Evolutionary conservation across 2,113 vertebrate species (phyloP), one percentile per base, ranked within the genome.

Genomic region (Vulpes lagopus): DNA sequence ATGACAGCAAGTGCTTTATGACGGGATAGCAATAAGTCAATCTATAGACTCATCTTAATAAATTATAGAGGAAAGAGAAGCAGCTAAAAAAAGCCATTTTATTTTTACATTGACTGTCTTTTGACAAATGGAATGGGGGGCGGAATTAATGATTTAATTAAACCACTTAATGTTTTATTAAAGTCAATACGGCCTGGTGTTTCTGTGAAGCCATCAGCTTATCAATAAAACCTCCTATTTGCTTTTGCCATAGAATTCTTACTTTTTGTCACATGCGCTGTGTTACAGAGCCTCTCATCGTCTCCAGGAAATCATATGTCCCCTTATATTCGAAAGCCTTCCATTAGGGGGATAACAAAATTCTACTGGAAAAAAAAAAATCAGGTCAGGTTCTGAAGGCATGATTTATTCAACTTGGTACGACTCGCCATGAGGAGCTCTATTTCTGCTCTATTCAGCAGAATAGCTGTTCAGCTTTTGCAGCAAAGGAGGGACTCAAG

Each of bases 161-260:
- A 43, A 96, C 97, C 95, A 91, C 96, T 97, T 96, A 90, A 78
- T 98, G 81, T 94, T 97, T 73, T 94, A 97, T 96, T 98, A 57
- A 12, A 88, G 78, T 89, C 93, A 91, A 20, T 64, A 93, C 27
- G 38, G 65, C 11, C 81, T 27, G 11, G 82, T 57, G 92, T 88
- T 98, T 69, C 90, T 89, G 30, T 60, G 51, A 27, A 79, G 27
- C 90, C 62, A 25, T 67, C 87, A 57, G 20, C 55, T 86, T 93
- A 81, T 93, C 94, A 79, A 78, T 90, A 98, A 94, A 93, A 74
- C 17, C 22, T 71, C 7, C 6, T 8, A 71, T 79, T 97, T 92
- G 69, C 90, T 97, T 97, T 92, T 67, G 25, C 57, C 49, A 35
- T 96, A 94, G 62, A 84, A 62, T 43, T 92, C n/a, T 5, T 94